phyloP scores from a whole-genome alignment of 2,113 vertebrate genomes.

The Tringa solitaria region DNA sequence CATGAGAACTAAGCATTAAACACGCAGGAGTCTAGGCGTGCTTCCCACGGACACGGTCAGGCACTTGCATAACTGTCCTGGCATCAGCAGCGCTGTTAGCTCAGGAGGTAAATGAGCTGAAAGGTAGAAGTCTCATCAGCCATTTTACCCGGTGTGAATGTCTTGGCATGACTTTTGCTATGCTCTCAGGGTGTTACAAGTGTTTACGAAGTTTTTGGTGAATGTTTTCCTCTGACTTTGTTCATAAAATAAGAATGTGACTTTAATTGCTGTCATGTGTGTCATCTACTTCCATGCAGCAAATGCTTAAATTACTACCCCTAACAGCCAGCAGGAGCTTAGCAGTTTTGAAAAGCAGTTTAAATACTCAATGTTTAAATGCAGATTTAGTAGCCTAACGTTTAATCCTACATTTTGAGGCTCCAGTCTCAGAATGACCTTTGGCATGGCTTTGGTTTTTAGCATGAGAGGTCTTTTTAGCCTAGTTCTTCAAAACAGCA shows the following conservation, averaged over 20 bases:
- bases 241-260: neutral
- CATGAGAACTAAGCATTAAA: neutral
- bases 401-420: slow-evolving; percentile 49
- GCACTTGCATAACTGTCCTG: slow-evolving; percentile 42
- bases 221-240: neutral
- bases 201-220: neutral
- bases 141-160: neutral
- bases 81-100: neutral
- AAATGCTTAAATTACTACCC: slow-evolving; percentile 13
- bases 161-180: neutral
- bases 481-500: neutral
- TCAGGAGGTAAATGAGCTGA: neutral
- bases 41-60: neutral
- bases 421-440: slow-evolving; percentile 24
- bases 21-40: neutral
- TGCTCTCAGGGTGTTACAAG: neutral
- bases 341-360: slow-evolving; percentile 51
- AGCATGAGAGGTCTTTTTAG: neutral
- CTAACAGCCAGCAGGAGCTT: slow-evolving; percentile 28
- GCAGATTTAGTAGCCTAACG: slow-evolving; percentile 39
- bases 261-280: slow-evolving; percentile 2
- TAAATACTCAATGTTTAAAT: slow-evolving; percentile 32
- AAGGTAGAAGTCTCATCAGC: neutral
- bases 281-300: neutral
- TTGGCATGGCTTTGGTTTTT: neutral